Base-by-base conservation (phyloP, 2,888 invertebrate genomes). In the Caenorhabditis imperialis region DNA sequence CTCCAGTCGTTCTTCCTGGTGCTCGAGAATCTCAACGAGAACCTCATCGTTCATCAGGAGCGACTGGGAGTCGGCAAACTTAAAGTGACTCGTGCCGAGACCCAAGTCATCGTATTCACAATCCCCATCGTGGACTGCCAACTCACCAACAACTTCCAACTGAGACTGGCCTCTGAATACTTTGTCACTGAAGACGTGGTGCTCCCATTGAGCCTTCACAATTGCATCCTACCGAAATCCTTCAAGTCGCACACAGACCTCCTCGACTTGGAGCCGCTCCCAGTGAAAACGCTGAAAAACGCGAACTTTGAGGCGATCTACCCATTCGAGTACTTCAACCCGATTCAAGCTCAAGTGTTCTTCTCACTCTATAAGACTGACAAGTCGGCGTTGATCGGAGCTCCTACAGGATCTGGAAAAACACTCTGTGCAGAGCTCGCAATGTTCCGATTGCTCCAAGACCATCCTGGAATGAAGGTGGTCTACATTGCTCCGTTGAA, bases 401-500 rank as follows among this genome's bases (percentile, higher is more conserved):
- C 98, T 0, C 96, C 96, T 0, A 97, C 96, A 0, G 95, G 95
- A 0, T 96, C 96, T 0, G 99, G 99, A 37, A 99, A 99, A 91
- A 99, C 99, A 0, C 94, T 98, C 48, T 96, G 94, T 0, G 98
- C 99, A 0, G 99, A 99, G 89, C 92, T 99, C 25, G 98, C 98
- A 42, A 96, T 99, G 90, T 94, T 97, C 86, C 70, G 86, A 8
- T 60, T 86, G 7, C 75, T 86, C 16, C 81, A 81, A 33, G 75
- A 83, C 16, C 78, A 81, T 65, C 84, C 84, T 0, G 79, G 77
- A 35, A 84, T 81, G 69, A 87, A 87, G 73, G 84, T 85, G 16
- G 96, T 99, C 0, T 99, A 99, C 88, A 97, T 99, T 81, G 99
- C 99, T 0, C 99, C 99, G 0, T 88, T 99, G 74, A 99, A 99